A percentile compares a stretch with the other conserved stretches of the same genome.
phyloP scores from a whole-genome alignment of 2,888 invertebrate species.

The Hyppa rectilinea region DNA sequence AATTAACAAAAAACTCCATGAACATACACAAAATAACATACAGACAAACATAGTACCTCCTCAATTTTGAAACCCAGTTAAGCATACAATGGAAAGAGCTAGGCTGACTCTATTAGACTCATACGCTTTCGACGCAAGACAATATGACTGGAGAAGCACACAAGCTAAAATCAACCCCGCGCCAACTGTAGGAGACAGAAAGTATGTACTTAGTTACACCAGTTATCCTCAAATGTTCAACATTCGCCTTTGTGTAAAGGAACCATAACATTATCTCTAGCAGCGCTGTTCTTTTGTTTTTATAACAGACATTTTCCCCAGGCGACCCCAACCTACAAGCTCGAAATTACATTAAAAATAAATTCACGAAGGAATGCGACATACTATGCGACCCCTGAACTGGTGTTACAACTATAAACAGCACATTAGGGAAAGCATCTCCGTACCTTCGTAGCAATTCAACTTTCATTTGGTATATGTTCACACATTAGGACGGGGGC shows the following conservation, averaged over 20 bases:
- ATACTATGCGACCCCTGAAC: constrained; percentile 42
- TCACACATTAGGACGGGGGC: constrained; percentile 71
- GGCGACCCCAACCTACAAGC: constrained; percentile 34
- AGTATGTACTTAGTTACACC: constrained; percentile 7
- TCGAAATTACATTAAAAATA: constrained; percentile 59
- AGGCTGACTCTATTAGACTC: neutral
- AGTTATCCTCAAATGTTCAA: constrained; percentile 26
- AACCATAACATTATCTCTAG: constrained; percentile 40
- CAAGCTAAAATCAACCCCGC: constrained; percentile 6
- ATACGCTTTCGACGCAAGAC: neutral
- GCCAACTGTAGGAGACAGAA: constrained; percentile 7
- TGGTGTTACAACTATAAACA: constrained; percentile 69
- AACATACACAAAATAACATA: no score
- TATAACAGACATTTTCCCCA: constrained; percentile 44
- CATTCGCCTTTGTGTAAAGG: constrained; percentile 31
- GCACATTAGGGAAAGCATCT: constrained; percentile 67
- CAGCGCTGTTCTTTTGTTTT: constrained; percentile 48
- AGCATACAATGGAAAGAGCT: neutral
- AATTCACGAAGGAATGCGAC: constrained; percentile 54
- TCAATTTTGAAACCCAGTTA: no score
- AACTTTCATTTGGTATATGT: constrained; percentile 73
- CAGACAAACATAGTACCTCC: no score
- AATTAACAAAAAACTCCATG: no score
- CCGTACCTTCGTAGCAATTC: constrained; percentile 69
- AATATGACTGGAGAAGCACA: constrained; percentile 3